A percentile compares a stretch with the other conserved stretches of the same genome.
Conservation (phyloP, 2,113 vertebrate species). For the human region GRCh38 chr1:34440001-34440500, state of each 20-base stretch:
- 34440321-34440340: background rate
- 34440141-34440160: conserved; percentile 31
- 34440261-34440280: background rate
- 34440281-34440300: background rate
- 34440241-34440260: background rate
- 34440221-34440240: background rate
- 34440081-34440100: background rate
- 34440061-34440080: background rate
- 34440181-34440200: background rate
- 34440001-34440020: conserved; percentile 18
- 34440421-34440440: background rate
- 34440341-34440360: background rate
- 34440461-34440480: background rate
- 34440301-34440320: background rate
- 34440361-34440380: background rate
- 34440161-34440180: background rate
- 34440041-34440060: background rate
- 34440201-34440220: background rate
- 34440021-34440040: background rate
- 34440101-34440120: conserved; percentile 14
- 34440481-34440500: background rate
- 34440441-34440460: background rate
- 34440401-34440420: background rate
- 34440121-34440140: conserved; percentile 44
- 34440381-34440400: background rate